Percentiles rank a stretch among this genome's conserved stretches.
Conservation (phyloP, 2,797 vertebrate genomes). For the Garrulus glandarius region DNA sequence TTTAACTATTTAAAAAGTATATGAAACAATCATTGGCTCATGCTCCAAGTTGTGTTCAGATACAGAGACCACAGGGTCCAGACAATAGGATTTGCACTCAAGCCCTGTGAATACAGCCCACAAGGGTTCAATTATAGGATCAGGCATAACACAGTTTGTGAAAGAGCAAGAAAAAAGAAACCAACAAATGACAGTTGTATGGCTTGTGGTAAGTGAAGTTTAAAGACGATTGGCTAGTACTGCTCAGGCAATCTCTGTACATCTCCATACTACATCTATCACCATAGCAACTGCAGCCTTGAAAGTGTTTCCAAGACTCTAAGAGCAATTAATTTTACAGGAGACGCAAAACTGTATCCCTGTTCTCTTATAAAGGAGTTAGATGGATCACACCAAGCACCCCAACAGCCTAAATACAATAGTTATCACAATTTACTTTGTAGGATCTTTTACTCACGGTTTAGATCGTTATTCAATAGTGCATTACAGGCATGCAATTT, state of each 20-base stretch:
- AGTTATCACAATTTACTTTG: not conserved
- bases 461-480: not conserved
- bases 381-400: not conserved
- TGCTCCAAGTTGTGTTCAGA: not conserved
- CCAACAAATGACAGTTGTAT: not conserved
- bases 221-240: not conserved
- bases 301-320: constrained; percentile 14
- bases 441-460: not conserved
- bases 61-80: not conserved
- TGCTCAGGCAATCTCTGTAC: not conserved
- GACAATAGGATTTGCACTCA: not conserved
- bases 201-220: not conserved
- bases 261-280: not conserved
- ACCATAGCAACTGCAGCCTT: constrained; percentile 53
- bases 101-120: not conserved
- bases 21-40: not conserved
- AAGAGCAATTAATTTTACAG: constrained; percentile 31
- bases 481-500: not conserved
- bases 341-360: not conserved
- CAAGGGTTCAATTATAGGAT: not conserved
- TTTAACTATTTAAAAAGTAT: not conserved
- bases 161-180: not conserved
- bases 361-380: not conserved
- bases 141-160: not conserved
- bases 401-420: not conserved